Evolutionary conservation across 2,797 vertebrate genomes (phyloP), one percentile per base, ranked within the genome.

Genomic region (Cyprinodon diabolis): DNA sequence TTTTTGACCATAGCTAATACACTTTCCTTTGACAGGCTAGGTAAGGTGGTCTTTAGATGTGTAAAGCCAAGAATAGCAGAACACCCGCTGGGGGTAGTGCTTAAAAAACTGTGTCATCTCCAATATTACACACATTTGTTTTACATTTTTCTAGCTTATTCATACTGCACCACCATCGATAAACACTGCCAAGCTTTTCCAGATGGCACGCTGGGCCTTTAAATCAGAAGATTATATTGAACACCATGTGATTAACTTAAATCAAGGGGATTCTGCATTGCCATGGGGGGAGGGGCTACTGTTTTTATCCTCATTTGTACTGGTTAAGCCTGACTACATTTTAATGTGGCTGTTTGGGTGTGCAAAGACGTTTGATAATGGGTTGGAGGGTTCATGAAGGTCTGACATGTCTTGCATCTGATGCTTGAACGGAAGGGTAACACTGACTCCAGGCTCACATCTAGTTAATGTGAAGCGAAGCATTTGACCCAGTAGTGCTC

Each of bases 191-290:
- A 73, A 84, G 75, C 69, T 74, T 72, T 80, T 71, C 86, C 86
- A 89, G 89, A 89, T 91, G 86, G 80, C 72, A 56, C 17, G 71
- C 77, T 37, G 23, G 17, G 75, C 71, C 80, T 89, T 86, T 82
- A 86, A 84, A 85, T 86, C 89, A 78, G 74, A 75, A 87, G 87
- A 91, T 92, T 93, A 89, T 80, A 87, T 83, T 54, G 37, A 76
- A 85, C 56, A 78, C 67, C 37, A 48, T 75, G 76, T 87, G 82
- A 85, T 90, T 86, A 81, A 86, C 4, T 75, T 71, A 75, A 79
- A 77, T 81, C 52, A 23, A 67, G 62, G 57, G 17, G 10, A 25
- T 11, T 72, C 48, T 71, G 63, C 40, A 43, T 77, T 35, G 68
- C 66, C 37, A 25, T 73, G n/a, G 68, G 78, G 66, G 71, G 68